These are phyloP conservation scores for Callitettix versicolor DNA, from an alignment of 1,140 invertebrate genomes.

Conservation along the genomic window DNA sequence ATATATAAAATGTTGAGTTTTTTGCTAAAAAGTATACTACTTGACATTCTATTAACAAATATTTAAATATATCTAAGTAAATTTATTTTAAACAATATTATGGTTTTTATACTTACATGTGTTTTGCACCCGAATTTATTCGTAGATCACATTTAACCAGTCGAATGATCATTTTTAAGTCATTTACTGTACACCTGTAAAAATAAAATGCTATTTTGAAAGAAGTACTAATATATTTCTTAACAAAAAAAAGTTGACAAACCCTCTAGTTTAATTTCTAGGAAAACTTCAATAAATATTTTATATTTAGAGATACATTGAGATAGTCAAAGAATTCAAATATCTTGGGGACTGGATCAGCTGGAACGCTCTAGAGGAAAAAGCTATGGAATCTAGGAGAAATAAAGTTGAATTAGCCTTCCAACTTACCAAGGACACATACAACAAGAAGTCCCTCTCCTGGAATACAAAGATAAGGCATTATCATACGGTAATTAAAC, in stretches of 20 bases:
- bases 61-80: too few species aligned
- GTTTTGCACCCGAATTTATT: conserved; percentile 86
- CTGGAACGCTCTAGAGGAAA: too few species aligned
- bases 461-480: too few species aligned
- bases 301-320: too few species aligned
- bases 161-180: conserved; percentile 77
- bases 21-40: neutral
- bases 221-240: neutral
- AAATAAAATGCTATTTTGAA: conserved; percentile 12
- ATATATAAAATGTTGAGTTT: neutral
- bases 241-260: neutral
- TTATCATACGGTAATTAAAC: too few species aligned
- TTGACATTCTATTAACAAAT: neutral
- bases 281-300: neutral
- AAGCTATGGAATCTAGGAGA: too few species aligned
- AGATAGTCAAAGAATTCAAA: too few species aligned
- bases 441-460: too few species aligned
- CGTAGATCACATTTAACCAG: conserved; percentile 83
- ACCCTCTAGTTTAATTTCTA: neutral
- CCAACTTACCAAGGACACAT: too few species aligned
- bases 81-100: too few species aligned
- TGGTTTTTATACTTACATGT: conserved; percentile 65
- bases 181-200: conserved; percentile 66
- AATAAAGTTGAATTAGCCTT: too few species aligned
- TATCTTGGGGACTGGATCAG: too few species aligned